Percentiles rank a stretch among this genome's conserved stretches.
Conservation (phyloP, 2,888 invertebrate species). For the Caenorhabditis imperialis region DNA sequence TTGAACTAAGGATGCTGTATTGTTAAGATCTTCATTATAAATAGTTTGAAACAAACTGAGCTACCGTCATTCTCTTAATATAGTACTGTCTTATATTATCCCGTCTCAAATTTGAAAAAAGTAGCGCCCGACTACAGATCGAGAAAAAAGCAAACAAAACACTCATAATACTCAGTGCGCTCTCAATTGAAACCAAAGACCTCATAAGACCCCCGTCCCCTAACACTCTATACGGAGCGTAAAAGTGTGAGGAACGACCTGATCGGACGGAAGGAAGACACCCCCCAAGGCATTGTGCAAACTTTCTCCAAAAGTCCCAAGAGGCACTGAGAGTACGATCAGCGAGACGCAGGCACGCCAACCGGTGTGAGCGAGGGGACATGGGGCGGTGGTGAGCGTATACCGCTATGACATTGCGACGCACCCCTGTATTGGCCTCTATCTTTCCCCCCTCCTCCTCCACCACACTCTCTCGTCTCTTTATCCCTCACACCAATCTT, state of each 20-base stretch:
- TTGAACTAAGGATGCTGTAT: too few species aligned
- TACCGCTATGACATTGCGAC: slow-evolving; percentile 53
- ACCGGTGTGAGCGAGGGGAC: slow-evolving; percentile 27
- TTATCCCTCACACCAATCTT: slow-evolving; percentile 7
- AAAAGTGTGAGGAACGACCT: slow-evolving; percentile 46
- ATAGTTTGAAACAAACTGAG: too few species aligned
- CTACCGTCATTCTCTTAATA: too few species aligned
- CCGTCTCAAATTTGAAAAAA: too few species aligned
- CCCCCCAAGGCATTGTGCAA: slow-evolving; percentile 44
- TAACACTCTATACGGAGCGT: slow-evolving; percentile 4
- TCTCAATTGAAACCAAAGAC: slow-evolving; percentile 21
- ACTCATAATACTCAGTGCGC: too few species aligned
- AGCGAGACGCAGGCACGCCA: slow-evolving; percentile 25
- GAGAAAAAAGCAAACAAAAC: too few species aligned
- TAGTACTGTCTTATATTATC: too few species aligned
- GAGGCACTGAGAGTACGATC: slow-evolving; percentile 17
- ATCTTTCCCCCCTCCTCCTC: slow-evolving; percentile 31
- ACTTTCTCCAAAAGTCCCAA: slow-evolving; percentile 29
- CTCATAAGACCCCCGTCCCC: slow-evolving; percentile 5
- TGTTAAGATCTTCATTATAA: too few species aligned
- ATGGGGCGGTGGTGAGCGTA: slow-evolving; percentile 43
- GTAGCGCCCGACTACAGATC: too few species aligned
- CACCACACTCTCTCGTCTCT: slow-evolving; percentile 6
- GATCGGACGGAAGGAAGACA: slow-evolving; percentile 15
- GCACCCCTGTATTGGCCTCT: slow-evolving; percentile 31